Percentiles rank a stretch among this genome's conserved stretches.
phyloP scores from a whole-genome alignment of 2,113 vertebrate species.

The Gallinago jamesoni region DNA sequence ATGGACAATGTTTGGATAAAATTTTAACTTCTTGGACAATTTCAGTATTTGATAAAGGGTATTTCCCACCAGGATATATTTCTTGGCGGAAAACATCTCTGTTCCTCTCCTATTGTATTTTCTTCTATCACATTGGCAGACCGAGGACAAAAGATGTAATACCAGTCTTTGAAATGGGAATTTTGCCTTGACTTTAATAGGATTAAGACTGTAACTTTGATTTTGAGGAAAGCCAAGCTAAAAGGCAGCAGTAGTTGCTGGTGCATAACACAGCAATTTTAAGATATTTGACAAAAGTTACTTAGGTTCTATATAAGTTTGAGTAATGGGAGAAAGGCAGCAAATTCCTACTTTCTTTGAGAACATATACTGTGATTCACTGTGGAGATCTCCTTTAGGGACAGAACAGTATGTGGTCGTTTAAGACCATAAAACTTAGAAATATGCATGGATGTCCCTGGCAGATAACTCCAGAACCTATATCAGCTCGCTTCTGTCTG shows the following conservation, averaged over 20 bases:
- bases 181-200: not conserved
- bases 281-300: not conserved
- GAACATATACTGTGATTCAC: not conserved
- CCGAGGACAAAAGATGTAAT: not conserved
- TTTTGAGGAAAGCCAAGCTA: not conserved
- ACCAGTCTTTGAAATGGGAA: not conserved
- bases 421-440: not conserved
- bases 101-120: not conserved
- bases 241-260: not conserved
- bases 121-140: not conserved
- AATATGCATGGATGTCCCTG: not conserved
- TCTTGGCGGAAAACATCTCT: not conserved
- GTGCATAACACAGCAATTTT: not conserved
- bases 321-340: not conserved
- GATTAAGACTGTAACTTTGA: not conserved
- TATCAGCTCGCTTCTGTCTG: not conserved
- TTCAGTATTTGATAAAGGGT: not conserved
- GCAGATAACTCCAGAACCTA: not conserved
- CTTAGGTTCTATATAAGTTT: not conserved
- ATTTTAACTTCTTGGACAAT: not conserved
- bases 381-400: not conserved
- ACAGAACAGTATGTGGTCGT: not conserved
- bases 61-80: not conserved
- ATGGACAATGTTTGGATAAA: not conserved
- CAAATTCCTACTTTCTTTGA: not conserved